phyloP scores from a whole-genome alignment of 2,113 vertebrate genomes.

The Rhabdomys dilectus region DNA sequence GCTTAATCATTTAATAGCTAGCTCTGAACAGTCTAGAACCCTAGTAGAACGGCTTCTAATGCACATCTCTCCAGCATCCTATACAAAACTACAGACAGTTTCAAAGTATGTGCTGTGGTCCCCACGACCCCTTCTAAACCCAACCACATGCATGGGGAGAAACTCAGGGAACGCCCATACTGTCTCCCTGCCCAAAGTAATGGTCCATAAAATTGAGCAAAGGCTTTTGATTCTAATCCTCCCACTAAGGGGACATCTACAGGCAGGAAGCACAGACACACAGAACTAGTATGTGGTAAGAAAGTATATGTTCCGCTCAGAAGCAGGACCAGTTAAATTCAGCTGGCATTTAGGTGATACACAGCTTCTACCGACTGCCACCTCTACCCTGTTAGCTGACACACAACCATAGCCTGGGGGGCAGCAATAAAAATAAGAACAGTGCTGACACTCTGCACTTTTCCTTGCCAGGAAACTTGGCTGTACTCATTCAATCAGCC shows the following conservation, averaged over 20 bases:
- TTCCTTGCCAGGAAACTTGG: not conserved
- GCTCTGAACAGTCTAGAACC: slow-evolving; percentile 28
- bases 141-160: not conserved
- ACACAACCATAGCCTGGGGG: rapidly evolving
- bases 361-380: rapidly evolving
- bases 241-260: not conserved
- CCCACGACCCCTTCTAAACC: not conserved
- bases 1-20: slow-evolving; percentile 50
- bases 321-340: not conserved
- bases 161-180: not conserved
- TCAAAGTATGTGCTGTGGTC: not conserved
- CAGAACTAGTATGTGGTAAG: no score
- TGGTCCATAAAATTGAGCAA: not conserved
- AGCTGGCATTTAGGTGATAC: not conserved
- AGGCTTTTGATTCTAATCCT: slow-evolving; percentile 29
- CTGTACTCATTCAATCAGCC: not conserved
- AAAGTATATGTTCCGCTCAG: not conserved
- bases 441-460: not conserved
- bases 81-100: not conserved
- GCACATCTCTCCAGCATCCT: not conserved
- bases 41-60: not conserved
- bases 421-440: not conserved
- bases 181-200: not conserved
- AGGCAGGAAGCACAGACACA: not conserved
- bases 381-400: not conserved